Evolutionary conservation across 37 sponge, comb jelly and placozoan genomes (phyloP), one percentile per base, ranked within the genome.

Genomic region (Ephydatia muelleri): DNA sequence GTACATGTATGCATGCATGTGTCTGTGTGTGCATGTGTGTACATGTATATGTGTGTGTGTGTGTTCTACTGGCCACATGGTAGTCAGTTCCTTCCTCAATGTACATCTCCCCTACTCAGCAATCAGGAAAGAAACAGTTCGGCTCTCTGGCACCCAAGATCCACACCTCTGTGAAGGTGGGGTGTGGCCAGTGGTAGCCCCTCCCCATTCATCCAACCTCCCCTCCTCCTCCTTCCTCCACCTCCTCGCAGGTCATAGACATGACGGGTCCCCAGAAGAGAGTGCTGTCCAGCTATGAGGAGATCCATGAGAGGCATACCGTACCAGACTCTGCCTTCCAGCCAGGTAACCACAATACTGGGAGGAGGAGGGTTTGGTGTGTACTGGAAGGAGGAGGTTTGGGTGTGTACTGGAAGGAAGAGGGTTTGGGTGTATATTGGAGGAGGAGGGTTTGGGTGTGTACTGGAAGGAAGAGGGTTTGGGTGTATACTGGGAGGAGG

Each of bases 211-310:
- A 25, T 9, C 75, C 75, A 5, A n/a, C 75, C 75, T 74, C 75
- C 75, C 3, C 6, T 19, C 77, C 77, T 47, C 77, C 77, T 27
- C 79, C 2, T 8, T 49, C 65, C 65, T 65, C 70, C 47, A 71
- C 74, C 39, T 38, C 64, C 33, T 73, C 76, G 38, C 88, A 93
- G 83, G 96, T 99, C 30, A 91, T 99, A 25, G 97, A 99, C 75
- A 93, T 96, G 95, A 99, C 97, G 27, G 99, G 99, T 1, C 95
- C 92, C 12, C 72, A 95, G 78, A 75, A 84, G 38, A 83, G 93
- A 48, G 95, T 90, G 13, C 75, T 94, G 57, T 65, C 83, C 69
- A 95, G 97, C 75, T 99, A 96, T 68, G 87, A 91, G 31, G 89
- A 94, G 81, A 92, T 96, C 29, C 87, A 89, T 36, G 64, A 84